phyloP scores from a whole-genome alignment of 1,140 invertebrate species.

The Chrysopa pallens region DNA sequence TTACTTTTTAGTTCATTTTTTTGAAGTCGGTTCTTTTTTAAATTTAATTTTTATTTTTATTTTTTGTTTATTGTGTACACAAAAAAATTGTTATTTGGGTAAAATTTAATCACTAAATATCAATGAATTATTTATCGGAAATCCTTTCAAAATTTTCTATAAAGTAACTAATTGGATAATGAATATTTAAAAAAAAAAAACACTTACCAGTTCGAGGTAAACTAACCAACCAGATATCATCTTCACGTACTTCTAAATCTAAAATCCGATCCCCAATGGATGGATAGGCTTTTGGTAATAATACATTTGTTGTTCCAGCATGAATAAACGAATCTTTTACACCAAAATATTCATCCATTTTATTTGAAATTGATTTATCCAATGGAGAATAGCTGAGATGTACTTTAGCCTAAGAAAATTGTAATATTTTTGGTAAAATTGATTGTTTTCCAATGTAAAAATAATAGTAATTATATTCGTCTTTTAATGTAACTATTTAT shows the following conservation, averaged over 20 bases:
- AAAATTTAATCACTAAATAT: too few species aligned
- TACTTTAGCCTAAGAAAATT: constrained; percentile 14
- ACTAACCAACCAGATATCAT: constrained; percentile 65
- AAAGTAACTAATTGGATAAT: not conserved
- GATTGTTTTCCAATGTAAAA: too few species aligned
- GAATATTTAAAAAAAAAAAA: not conserved
- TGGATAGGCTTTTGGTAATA: constrained; percentile 45
- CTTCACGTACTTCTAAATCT: constrained; percentile 41
- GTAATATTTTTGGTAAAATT: too few species aligned
- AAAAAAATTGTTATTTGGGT: too few species aligned
- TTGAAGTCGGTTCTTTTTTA: too few species aligned
- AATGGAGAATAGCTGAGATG: constrained; percentile 37
- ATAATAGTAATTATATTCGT: too few species aligned
- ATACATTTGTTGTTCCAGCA: constrained; percentile 43
- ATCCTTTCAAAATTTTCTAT: too few species aligned
- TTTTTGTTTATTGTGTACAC: too few species aligned
- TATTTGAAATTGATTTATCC: constrained; percentile 34
- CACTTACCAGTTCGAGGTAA: constrained; percentile 59
- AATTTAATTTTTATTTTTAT: too few species aligned
- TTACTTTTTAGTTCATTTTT: too few species aligned
- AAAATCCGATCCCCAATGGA: constrained; percentile 47
- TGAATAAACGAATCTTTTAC: constrained; percentile 46
- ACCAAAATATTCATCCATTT: constrained; percentile 45
- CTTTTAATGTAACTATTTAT: too few species aligned
- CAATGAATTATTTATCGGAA: too few species aligned